A percentile compares a stretch with the other conserved stretches of the same genome.
Evolutionary conservation across 35 echinoderm and acorn worm species (phyloP).

Genomic region (Lytechinus pictus): DNA sequence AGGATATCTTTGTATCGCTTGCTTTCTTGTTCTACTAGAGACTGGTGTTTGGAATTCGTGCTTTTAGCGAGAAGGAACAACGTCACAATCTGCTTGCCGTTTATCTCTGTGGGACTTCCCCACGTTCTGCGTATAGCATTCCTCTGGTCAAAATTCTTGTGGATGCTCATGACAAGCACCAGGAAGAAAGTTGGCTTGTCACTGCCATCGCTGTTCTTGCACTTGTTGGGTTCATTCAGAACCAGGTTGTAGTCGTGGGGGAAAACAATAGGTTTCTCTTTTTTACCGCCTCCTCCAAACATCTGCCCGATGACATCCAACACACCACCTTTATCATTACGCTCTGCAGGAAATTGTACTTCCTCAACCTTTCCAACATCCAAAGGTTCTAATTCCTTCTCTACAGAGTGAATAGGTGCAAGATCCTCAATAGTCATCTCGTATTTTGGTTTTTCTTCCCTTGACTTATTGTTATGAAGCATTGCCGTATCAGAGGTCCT

Average conservation of each 20-base stretch:
- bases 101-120: constrained; percentile 71
- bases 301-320: not conserved
- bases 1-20: constrained; percentile 83
- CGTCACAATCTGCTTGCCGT: constrained; percentile 76
- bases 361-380: not conserved
- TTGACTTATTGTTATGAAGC: not conserved
- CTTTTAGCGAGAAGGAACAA: constrained; percentile 89
- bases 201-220: constrained; percentile 56
- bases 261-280: constrained; percentile 9
- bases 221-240: constrained; percentile 71
- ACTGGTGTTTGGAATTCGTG: constrained; percentile 62
- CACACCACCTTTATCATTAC: not conserved
- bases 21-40: constrained; percentile 76
- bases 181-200: constrained; percentile 59
- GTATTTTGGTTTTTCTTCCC: not conserved
- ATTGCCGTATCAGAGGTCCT: not conserved
- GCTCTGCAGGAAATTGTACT: not conserved
- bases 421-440: not conserved
- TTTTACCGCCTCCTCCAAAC: not conserved
- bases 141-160: constrained; percentile 98
- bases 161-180: constrained; percentile 72
- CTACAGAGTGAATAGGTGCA: not conserved
- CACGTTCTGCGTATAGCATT: constrained; percentile 88
- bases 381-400: not conserved
- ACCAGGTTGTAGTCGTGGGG: constrained; percentile 69